phyloP scores from a whole-genome alignment of 2,888 invertebrate genomes.

The Chrysolina oricalcia region DNA sequence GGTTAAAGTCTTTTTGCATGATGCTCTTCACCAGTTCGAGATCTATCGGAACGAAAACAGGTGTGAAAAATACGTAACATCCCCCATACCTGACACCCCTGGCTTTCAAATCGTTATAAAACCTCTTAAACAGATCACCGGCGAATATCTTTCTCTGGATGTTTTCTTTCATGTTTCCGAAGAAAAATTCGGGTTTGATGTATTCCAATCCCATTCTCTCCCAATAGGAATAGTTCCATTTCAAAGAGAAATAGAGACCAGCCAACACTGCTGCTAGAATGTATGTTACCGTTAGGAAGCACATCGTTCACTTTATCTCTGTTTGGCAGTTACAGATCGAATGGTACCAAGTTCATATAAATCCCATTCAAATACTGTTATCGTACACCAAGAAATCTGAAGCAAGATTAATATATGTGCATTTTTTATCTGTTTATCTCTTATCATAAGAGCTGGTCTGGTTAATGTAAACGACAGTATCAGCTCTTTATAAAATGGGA shows the following conservation, averaged over 20 bases:
- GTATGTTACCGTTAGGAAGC: background rate
- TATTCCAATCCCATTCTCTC: slow-evolving; percentile 57
- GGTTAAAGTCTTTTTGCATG: slow-evolving; percentile 65
- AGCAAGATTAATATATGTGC: too few relatives aligned
- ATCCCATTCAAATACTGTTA: background rate
- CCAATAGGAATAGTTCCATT: slow-evolving; percentile 61
- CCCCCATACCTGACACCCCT: slow-evolving; percentile 57
- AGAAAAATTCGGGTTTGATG: slow-evolving; percentile 44
- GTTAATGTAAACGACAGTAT: too few relatives aligned
- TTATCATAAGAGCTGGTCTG: too few relatives aligned
- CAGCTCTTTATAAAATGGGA: too few relatives aligned
- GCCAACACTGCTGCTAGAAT: background rate
- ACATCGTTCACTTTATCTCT: slow-evolving; percentile 8
- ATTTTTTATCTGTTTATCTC: too few relatives aligned
- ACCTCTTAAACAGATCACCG: slow-evolving; percentile 37
- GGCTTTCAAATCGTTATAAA: slow-evolving; percentile 52
- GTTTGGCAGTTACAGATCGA: background rate
- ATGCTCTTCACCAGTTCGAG: slow-evolving; percentile 64
- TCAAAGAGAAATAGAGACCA: slow-evolving; percentile 45
- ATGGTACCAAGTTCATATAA: background rate
- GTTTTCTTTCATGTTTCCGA: slow-evolving; percentile 37
- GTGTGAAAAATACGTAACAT: slow-evolving; percentile 56
- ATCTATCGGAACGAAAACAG: slow-evolving; percentile 64
- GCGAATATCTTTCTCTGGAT: slow-evolving; percentile 22
- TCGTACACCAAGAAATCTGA: too few relatives aligned